Evolutionary conservation across 1,140 invertebrate species (phyloP).

Genomic region (Drosophila prosaltans): DNA sequence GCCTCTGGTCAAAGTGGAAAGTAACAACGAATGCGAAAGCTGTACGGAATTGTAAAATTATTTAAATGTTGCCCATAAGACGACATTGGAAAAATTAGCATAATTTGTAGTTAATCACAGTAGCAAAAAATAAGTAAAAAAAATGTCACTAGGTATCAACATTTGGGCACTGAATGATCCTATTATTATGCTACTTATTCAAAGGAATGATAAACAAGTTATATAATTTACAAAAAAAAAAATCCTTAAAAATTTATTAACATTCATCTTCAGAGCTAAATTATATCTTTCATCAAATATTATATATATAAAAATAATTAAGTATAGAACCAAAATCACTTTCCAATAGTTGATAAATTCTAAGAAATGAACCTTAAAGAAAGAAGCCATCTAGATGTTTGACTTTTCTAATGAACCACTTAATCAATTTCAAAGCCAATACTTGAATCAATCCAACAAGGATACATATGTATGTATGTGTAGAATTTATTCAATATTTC

Average conservation of each 20-base stretch:
- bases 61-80: conserved; percentile 58
- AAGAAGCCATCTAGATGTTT: not conserved
- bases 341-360: not conserved
- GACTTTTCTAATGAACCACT: conserved; percentile 21
- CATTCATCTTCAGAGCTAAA: too few relatives aligned
- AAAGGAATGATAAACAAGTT: not conserved
- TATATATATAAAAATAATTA: too few relatives aligned
- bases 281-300: too few relatives aligned
- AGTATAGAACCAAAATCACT: not conserved
- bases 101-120: not conserved
- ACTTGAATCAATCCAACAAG: conserved; percentile 1
- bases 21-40: conserved; percentile 36
- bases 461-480: not conserved
- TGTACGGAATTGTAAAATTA: conserved; percentile 69
- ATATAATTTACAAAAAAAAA: too few relatives aligned
- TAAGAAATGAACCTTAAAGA: not conserved
- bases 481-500: conserved; percentile 1
- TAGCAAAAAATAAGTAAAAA: not conserved
- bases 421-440: conserved; percentile 39
- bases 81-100: conserved; percentile 62
- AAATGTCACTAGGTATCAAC: conserved; percentile 23
- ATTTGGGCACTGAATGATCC: not conserved
- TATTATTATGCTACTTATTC: not conserved
- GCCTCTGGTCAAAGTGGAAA: conserved; percentile 8
- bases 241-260: too few relatives aligned